Percentiles rank a stretch among this genome's conserved stretches.
These are phyloP conservation scores for Lochmaea capreae DNA, from an alignment of 2,888 invertebrate species.

Conservation along the genomic window DNA sequence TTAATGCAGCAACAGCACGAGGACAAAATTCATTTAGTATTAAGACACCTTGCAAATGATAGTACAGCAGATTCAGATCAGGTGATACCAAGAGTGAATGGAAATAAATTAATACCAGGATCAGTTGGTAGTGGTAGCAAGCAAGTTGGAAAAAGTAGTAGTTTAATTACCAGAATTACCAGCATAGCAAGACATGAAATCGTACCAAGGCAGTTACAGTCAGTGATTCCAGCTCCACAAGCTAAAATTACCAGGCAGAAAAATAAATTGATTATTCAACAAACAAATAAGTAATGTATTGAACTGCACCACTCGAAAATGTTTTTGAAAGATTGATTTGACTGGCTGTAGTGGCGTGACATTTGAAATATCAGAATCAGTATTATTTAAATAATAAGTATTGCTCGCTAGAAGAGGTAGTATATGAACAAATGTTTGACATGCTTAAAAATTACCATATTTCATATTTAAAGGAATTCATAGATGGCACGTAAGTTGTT, in stretches of 20 bases:
- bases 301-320: neutral
- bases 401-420: neutral
- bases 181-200: constrained; percentile 62
- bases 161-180: constrained; percentile 68
- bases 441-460: neutral
- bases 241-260: constrained; percentile 86
- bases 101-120: constrained; percentile 50
- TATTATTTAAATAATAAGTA: neutral
- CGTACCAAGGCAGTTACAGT: constrained; percentile 73
- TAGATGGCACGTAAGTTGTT: too few species aligned
- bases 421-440: neutral
- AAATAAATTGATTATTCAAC: constrained; percentile 85
- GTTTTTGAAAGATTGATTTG: neutral
- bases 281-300: constrained; percentile 65
- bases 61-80: constrained; percentile 51
- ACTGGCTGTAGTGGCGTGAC: neutral
- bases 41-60: constrained; percentile 64
- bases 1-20: constrained; percentile 74
- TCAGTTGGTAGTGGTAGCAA: constrained; percentile 54
- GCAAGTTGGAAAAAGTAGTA: constrained; percentile 66
- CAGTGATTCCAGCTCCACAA: constrained; percentile 71
- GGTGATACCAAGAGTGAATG: constrained; percentile 43
- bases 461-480: too few species aligned
- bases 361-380: neutral
- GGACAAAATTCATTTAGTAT: constrained; percentile 72